Conservation (phyloP, 2,113 vertebrate species). For the Ptyas mucosa region DNA sequence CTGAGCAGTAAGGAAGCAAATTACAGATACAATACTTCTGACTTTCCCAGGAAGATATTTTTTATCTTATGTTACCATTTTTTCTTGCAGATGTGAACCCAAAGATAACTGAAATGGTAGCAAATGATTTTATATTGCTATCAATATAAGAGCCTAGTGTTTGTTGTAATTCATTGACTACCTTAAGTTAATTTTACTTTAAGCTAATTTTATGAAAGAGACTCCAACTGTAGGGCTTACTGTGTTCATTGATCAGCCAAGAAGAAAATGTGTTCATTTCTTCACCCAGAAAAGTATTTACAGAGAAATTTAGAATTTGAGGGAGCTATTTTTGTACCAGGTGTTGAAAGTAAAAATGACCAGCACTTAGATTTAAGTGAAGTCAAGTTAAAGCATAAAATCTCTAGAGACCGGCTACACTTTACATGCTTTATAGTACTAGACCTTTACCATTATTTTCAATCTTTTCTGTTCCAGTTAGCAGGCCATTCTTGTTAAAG, state of each 20-base stretch:
- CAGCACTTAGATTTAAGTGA: background rate
- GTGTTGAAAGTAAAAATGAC: background rate
- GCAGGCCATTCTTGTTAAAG: background rate
- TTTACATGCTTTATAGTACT: background rate
- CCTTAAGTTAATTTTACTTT: background rate
- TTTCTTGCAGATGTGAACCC: background rate
- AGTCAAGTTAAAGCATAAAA: background rate
- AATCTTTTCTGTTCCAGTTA: background rate
- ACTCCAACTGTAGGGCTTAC: background rate
- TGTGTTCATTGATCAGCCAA: background rate
- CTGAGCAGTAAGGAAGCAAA: too few relatives aligned
- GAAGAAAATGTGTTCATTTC: background rate
- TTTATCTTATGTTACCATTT: background rate
- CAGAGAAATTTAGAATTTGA: background rate
- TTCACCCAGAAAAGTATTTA: background rate
- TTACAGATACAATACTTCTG: background rate
- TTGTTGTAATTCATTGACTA: background rate
- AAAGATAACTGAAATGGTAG: background rate
- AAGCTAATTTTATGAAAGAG: background rate
- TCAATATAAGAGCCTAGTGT: background rate
- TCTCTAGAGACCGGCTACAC: background rate
- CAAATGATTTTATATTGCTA: background rate
- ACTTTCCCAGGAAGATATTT: background rate
- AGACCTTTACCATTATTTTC: background rate
- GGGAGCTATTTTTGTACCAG: background rate